Conservation (phyloP, 2,888 invertebrate species). For the Lordiphosa fenestrarum region DNA sequence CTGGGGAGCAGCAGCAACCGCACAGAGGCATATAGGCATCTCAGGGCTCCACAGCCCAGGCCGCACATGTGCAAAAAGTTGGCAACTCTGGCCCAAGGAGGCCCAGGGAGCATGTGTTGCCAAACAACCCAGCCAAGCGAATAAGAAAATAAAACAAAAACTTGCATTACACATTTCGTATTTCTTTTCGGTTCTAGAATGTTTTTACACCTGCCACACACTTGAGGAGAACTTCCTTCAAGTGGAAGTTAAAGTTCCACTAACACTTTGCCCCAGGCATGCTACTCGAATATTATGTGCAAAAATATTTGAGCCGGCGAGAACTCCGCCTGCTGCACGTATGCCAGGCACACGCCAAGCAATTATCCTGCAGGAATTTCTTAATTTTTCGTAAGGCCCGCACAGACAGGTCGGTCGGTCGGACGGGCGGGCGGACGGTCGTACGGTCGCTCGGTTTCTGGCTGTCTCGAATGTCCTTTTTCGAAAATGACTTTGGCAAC, state of each 20-base stretch:
- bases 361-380: slow-evolving; percentile 67
- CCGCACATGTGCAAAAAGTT: slow-evolving; percentile 27
- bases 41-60: neutral
- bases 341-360: slow-evolving; percentile 47
- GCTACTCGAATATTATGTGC: slow-evolving; percentile 59
- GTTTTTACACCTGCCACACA: slow-evolving; percentile 12
- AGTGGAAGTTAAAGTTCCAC: slow-evolving; percentile 25
- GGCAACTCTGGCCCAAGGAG: slow-evolving; percentile 29
- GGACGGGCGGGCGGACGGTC: neutral
- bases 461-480: slow-evolving; percentile 8
- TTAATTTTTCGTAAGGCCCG: slow-evolving; percentile 41
- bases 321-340: slow-evolving; percentile 25
- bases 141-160: slow-evolving; percentile 9
- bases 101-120: slow-evolving; percentile 25
- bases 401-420: neutral
- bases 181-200: slow-evolving; percentile 1
- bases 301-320: slow-evolving; percentile 48
- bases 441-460: neutral
- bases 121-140: slow-evolving; percentile 32
- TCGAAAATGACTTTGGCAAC: slow-evolving; percentile 22
- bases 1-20: slow-evolving; percentile 36
- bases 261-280: slow-evolving; percentile 40
- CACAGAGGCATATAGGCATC: slow-evolving; percentile 16
- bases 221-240: slow-evolving; percentile 31
- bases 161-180: slow-evolving; percentile 9